Percentiles rank a stretch among this genome's conserved stretches.
phyloP scores from a whole-genome alignment of 2,888 invertebrate species.

The Acanthosepion esculentum region DNA sequence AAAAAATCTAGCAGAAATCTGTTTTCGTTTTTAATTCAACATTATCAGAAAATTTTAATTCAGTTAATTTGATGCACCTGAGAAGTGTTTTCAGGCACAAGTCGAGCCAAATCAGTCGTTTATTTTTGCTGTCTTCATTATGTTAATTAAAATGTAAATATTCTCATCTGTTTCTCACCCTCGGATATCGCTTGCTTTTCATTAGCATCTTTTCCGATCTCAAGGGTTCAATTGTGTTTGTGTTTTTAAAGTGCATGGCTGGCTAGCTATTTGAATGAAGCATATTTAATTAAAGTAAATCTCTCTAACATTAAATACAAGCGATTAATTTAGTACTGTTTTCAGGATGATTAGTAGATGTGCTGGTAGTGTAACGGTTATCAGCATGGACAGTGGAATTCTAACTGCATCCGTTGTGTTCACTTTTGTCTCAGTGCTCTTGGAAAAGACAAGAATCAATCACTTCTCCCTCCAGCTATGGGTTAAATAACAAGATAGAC shows the following conservation, averaged over 20 bases:
- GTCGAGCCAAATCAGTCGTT: background rate
- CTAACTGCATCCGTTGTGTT: no score
- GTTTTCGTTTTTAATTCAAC: background rate
- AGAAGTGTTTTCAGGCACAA: background rate
- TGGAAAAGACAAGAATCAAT: no score
- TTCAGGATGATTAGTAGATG: background rate
- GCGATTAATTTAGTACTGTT: background rate
- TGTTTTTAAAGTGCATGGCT: background rate
- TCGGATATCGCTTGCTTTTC: background rate
- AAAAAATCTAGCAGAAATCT: background rate
- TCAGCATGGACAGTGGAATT: no score
- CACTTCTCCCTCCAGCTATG: no score
- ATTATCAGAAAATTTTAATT: background rate
- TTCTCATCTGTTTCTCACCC: background rate
- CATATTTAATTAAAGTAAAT: background rate
- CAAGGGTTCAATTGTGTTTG: background rate
- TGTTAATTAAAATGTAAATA: background rate
- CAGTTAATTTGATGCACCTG: background rate
- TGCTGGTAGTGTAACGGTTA: no score
- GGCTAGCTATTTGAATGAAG: background rate
- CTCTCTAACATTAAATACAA: background rate
- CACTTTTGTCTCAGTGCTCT: no score
- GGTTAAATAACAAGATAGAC: no score
- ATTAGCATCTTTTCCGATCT: background rate
- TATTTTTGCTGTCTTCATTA: background rate